Evolutionary conservation across 2,113 vertebrate species (phyloP).

Genomic region (Himantopus leucocephalus): DNA sequence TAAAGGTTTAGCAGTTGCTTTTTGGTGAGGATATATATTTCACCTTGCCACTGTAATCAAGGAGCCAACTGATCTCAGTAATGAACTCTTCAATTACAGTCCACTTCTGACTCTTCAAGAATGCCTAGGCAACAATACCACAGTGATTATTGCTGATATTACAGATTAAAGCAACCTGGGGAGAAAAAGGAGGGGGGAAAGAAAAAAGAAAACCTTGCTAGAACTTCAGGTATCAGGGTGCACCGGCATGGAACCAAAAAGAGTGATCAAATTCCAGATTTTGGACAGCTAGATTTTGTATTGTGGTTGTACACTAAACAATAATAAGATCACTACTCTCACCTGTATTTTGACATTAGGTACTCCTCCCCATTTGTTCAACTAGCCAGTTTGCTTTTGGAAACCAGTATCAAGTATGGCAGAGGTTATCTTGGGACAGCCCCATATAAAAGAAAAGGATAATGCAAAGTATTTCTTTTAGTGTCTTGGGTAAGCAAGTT

Average conservation of each 20-base stretch:
- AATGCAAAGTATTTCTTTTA: not conserved
- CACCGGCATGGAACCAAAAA: not conserved
- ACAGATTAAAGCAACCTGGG: slow-evolving; percentile 28
- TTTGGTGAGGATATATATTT: slow-evolving; percentile 79
- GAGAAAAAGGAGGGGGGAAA: not conserved
- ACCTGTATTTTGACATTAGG: not conserved
- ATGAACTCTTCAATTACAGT: slow-evolving; percentile 81
- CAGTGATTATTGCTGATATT: slow-evolving; percentile 62
- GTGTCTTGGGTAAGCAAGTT: not conserved
- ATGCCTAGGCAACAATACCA: slow-evolving; percentile 60
- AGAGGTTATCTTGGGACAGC: not conserved
- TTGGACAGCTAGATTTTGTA: not conserved
- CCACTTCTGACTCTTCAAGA: slow-evolving; percentile 70
- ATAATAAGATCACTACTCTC: not conserved
- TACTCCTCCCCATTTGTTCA: not conserved
- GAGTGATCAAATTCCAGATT: not conserved
- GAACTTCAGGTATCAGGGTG: not conserved
- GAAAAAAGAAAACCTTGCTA: not conserved
- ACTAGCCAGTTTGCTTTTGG: not conserved
- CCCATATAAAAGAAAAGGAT: not conserved
- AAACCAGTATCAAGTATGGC: not conserved
- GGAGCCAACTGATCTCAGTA: slow-evolving; percentile 75
- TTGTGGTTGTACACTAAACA: not conserved
- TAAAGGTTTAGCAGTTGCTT: slow-evolving; percentile 84
- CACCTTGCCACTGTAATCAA: slow-evolving; percentile 79